Evolutionary conservation across 2,113 vertebrate species (phyloP).

Genomic region (Uria aalge): DNA sequence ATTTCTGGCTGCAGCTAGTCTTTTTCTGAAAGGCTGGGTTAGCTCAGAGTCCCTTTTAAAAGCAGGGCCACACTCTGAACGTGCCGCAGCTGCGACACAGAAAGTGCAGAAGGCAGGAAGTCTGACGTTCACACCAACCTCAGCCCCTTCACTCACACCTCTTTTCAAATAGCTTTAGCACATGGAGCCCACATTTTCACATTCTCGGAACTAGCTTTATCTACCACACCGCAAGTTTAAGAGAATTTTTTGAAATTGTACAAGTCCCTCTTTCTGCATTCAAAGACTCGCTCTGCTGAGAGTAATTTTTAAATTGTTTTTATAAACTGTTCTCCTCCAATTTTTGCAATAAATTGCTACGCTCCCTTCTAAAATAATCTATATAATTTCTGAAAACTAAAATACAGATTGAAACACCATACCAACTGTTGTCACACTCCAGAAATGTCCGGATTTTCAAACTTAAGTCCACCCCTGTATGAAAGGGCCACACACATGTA

Average conservation of each 20-base stretch:
- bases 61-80: slow-evolving; percentile 39
- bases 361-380: background rate
- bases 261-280: background rate
- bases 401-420: slow-evolving; percentile 49
- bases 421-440: slow-evolving; percentile 61
- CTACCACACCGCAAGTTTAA: background rate
- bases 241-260: background rate
- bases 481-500: slow-evolving; percentile 67
- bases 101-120: slow-evolving; percentile 65
- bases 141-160: slow-evolving; percentile 66
- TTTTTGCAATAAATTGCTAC: background rate
- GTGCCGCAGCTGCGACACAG: slow-evolving; percentile 52
- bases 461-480: slow-evolving; percentile 61
- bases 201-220: slow-evolving; percentile 38
- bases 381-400: background rate
- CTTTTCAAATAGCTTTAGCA: slow-evolving; percentile 67
- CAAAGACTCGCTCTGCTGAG: background rate
- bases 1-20: slow-evolving; percentile 46
- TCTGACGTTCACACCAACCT: slow-evolving; percentile 63
- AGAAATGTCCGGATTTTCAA: slow-evolving; percentile 69
- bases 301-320: background rate
- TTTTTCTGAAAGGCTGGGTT: slow-evolving; percentile 16
- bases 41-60: slow-evolving; percentile 37
- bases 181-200: slow-evolving; percentile 64
- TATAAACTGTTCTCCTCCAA: background rate